Evolutionary conservation across 1,140 invertebrate species (phyloP), one percentile per base, ranked within the genome.

Genomic region (Bicyclus anynana): DNA sequence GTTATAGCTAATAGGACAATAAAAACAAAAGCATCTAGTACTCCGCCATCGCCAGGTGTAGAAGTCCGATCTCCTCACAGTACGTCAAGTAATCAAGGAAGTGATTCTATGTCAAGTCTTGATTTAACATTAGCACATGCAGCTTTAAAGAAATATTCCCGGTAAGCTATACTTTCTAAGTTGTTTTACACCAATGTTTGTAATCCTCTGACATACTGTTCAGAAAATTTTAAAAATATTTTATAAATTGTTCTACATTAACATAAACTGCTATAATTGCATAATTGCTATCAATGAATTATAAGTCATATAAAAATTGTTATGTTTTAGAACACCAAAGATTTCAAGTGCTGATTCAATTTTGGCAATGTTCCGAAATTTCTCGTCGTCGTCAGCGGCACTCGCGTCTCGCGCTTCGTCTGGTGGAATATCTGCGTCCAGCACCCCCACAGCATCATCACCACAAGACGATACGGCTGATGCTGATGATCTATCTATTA

Each of bases 291-390:
- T 38, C 0, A 16, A n/a, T 5, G 5, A 16, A 16, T 12, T 5
- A 16, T 35, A 12, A 33, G 3, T 1, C 16, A 16, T 5, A 3
- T 9, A 29, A 26, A 5, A 27, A 17, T 21, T 23, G 5, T 7
- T 16, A 33, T 49, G 17, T 60, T 70, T 40, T 72, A 88, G 89
- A 70, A 77, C 76, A 26, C 81, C 83, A 72, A 91, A 94, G 89
- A 91, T 90, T 64, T 90, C 93, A 4, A 94, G 92, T 65, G 93
- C 94, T 7, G 94, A 95, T 80, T 94, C 94, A 2, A 93, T 94
- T 52, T 77, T 94, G 42, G 93, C 93, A 2, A 94, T 94, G 92
- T 94, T 94, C 67, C 84, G 92, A 21, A 93, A 92, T 69, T 92
- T 93, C 65, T 91, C 91, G 42, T 90, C 90, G 14, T 90, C 90